These are phyloP conservation scores for Melierax canorus DNA, from an alignment of 2,113 vertebrate species.

Conservation along the genomic window DNA sequence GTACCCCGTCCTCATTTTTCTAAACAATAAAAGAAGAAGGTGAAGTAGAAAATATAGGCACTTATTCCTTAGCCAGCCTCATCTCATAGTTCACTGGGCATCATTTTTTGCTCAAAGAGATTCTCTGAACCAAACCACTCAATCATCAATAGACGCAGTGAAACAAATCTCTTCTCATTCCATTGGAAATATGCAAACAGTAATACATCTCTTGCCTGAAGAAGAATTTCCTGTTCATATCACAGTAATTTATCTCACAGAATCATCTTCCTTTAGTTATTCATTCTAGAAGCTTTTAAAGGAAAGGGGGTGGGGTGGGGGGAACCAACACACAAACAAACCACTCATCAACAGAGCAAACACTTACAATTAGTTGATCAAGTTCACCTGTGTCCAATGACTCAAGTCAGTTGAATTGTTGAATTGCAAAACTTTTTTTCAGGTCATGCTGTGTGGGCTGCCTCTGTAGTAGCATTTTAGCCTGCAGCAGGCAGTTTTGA, in stretches of 20 bases:
- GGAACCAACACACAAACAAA: background rate
- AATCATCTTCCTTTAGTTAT: constrained; percentile 8
- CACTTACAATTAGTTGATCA: background rate
- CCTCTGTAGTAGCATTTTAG: background rate
- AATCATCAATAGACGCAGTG: constrained; percentile 22
- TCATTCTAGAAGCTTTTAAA: background rate
- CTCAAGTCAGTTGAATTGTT: background rate
- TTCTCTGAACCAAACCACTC: constrained; percentile 12
- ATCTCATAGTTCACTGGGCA: constrained; percentile 13
- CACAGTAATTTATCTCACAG: background rate
- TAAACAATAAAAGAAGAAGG: background rate
- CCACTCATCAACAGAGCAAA: background rate
- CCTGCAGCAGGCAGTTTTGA: background rate
- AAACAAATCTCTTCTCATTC: constrained; percentile 40
- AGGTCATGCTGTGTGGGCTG: background rate
- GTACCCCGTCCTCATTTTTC: background rate
- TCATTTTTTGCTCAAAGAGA: background rate
- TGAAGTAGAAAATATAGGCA: background rate
- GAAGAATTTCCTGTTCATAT: constrained; percentile 10
- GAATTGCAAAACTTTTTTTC: background rate
- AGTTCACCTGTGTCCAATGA: background rate
- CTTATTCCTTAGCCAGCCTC: background rate
- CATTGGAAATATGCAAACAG: constrained; percentile 25
- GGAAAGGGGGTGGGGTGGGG: fast-evolving
- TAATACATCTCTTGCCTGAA: constrained; percentile 5